Conservation (phyloP, 2,797 vertebrate genomes). For the Petrocephalus schoutedeni region DNA sequence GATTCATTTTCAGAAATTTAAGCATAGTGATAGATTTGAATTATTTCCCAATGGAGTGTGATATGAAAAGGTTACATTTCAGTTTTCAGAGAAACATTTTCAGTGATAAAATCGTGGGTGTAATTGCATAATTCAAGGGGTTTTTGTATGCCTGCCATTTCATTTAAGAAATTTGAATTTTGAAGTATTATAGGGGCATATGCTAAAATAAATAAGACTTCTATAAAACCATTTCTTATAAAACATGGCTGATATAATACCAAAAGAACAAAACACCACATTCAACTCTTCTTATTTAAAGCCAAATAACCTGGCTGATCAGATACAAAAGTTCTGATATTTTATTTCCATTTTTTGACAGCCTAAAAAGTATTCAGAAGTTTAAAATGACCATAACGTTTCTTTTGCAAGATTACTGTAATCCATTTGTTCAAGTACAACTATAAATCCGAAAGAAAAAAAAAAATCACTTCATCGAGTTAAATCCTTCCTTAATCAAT, state of each 20-base stretch:
- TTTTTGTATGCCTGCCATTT: background rate
- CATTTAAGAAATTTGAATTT: background rate
- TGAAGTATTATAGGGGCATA: background rate
- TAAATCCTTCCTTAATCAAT: background rate
- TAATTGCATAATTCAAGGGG: background rate
- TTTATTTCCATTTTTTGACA: background rate
- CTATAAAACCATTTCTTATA: background rate
- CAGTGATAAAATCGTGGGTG: background rate
- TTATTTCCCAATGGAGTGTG: background rate
- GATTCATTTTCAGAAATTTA: constrained; percentile 13
- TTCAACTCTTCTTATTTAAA: background rate
- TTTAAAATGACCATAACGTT: background rate
- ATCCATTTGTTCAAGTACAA: background rate
- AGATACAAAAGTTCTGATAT: background rate
- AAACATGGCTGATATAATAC: background rate
- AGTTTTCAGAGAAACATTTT: background rate
- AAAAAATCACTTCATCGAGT: background rate
- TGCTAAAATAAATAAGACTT: background rate
- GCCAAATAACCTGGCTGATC: background rate
- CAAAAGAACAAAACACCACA: background rate
- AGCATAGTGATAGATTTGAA: constrained; percentile 10
- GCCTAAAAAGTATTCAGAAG: background rate
- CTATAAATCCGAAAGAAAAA: background rate
- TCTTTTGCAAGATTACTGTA: background rate
- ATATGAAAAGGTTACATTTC: constrained; percentile 14